Evolutionary conservation across 2,888 invertebrate genomes (phyloP).

Genomic region (Caenorhabditis macrosperma): DNA sequence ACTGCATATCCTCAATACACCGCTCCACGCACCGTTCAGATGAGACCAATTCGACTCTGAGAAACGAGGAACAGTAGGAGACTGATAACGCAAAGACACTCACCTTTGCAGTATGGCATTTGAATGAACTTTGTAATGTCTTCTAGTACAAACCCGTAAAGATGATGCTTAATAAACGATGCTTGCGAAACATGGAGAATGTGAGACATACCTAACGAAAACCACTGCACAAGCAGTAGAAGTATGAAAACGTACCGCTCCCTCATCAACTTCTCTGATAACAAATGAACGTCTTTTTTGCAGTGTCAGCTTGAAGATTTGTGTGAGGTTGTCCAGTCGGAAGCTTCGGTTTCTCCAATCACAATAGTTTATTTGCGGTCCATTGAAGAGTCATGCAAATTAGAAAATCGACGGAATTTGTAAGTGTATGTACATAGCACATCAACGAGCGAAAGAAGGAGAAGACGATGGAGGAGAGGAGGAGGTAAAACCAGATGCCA

Average conservation of each 20-base stretch:
- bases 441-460: constrained; percentile 15
- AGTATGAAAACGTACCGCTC: constrained; percentile 24
- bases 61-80: neutral
- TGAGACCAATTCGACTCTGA: constrained; percentile 66
- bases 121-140: constrained; percentile 56
- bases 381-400: constrained; percentile 58
- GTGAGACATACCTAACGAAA: constrained; percentile 3
- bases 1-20: constrained; percentile 70
- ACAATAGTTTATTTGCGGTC: constrained; percentile 56
- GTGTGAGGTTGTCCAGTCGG: constrained; percentile 6
- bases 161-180: constrained; percentile 16
- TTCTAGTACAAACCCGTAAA: constrained; percentile 58
- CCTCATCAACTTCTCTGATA: constrained; percentile 32
- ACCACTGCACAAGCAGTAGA: constrained; percentile 40
- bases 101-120: constrained; percentile 60
- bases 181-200: neutral
- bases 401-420: constrained; percentile 53
- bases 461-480: constrained; percentile 2
- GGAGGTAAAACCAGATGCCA: constrained; percentile 62
- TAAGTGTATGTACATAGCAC: constrained; percentile 59
- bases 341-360: constrained; percentile 40
- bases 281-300: neutral
- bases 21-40: constrained; percentile 70
- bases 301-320: constrained; percentile 25
- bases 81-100: neutral